Evolutionary conservation across 2,888 invertebrate genomes (phyloP), one percentile per base, ranked within the genome.

Genomic region (Macrophya alboannulata): DNA sequence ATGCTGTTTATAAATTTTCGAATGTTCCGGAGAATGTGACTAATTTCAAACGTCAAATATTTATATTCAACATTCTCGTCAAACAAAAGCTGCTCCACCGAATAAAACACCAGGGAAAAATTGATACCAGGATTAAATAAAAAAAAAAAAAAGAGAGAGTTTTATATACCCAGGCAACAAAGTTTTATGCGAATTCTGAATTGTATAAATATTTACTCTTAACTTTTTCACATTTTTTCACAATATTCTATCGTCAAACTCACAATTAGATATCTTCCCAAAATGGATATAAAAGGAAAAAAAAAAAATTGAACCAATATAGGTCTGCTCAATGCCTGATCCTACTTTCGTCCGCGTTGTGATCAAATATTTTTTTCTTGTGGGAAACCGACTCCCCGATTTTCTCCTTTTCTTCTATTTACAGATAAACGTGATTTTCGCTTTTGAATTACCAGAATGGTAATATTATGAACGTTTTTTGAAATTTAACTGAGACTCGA

Each of bases 21-120:
- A 15, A 12, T n/a, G 8, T 77, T 12, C 21, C 9, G 1, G 1
- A 51, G 51, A 77, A 77, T 48, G 77, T 37, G 25, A 77, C 77
- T 51, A 77, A 77, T 77, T 77, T 55, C 55, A 51, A 37, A 55
- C 51, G 51, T 55, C 31, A 77, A 55, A 77, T 51, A 48, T 77
- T 55, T 55, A 55, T 48, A 43, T 48, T 45, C 8, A 15, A 15
- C 37, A 37, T 68, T 37, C 15, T 68, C 40, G n/a, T 81, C 59
- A 81, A 62, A 59, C 81, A 81, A 43, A 51, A 31, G 8, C 25
- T 77, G 51, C n/a, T 55, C 12, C 31, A n/a, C 77, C 4, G 37
- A 51, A 25, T n/a, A 45, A 25, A 76, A 45, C 12, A 77, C 8
- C 15, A 31, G 17, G 25, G 68, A 5, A 68, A 68, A 77, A 77